A percentile compares a stretch with the other conserved stretches of the same genome.
phyloP scores from a whole-genome alignment of 2,888 invertebrate genomes.

The Caenorhabditis imperialis region DNA sequence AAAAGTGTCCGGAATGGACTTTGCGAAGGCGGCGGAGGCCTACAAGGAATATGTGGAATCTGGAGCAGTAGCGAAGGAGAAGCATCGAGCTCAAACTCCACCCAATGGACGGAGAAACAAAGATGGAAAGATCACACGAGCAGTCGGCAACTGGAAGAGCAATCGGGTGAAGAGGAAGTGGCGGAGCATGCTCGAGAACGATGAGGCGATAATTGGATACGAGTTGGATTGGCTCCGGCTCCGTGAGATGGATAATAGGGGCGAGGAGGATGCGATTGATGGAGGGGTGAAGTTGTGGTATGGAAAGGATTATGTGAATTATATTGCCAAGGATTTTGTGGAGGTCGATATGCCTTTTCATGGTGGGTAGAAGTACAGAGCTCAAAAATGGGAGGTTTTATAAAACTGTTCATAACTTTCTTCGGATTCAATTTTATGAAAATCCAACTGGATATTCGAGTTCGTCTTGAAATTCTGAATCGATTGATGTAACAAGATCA shows the following conservation, averaged over 20 bases:
- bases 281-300: slow-evolving; percentile 80
- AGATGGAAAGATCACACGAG: slow-evolving; percentile 56
- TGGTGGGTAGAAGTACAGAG: too few relatives aligned
- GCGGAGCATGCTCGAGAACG: slow-evolving; percentile 67
- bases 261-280: slow-evolving; percentile 57
- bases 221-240: slow-evolving; percentile 69
- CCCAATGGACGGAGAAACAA: slow-evolving; percentile 60
- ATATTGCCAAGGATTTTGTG: slow-evolving; percentile 79
- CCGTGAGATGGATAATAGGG: slow-evolving; percentile 55
- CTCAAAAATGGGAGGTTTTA: too few relatives aligned
- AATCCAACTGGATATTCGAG: too few relatives aligned
- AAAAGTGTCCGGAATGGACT: slow-evolving; percentile 64
- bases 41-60: slow-evolving; percentile 71
- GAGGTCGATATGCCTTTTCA: slow-evolving; percentile 77
- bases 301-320: slow-evolving; percentile 81
- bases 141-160: slow-evolving; percentile 71
- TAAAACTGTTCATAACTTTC: too few relatives aligned
- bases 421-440: too few relatives aligned
- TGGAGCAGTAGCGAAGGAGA: slow-evolving; percentile 66
- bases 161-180: slow-evolving; percentile 72
- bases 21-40: slow-evolving; percentile 63
- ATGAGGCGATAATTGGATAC: slow-evolving; percentile 65
- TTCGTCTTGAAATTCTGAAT: too few relatives aligned
- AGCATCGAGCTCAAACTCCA: slow-evolving; percentile 70
- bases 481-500: too few relatives aligned